These are phyloP conservation scores for Ceryle rudis DNA, from an alignment of 2,797 vertebrate genomes.

Conservation along the genomic window DNA sequence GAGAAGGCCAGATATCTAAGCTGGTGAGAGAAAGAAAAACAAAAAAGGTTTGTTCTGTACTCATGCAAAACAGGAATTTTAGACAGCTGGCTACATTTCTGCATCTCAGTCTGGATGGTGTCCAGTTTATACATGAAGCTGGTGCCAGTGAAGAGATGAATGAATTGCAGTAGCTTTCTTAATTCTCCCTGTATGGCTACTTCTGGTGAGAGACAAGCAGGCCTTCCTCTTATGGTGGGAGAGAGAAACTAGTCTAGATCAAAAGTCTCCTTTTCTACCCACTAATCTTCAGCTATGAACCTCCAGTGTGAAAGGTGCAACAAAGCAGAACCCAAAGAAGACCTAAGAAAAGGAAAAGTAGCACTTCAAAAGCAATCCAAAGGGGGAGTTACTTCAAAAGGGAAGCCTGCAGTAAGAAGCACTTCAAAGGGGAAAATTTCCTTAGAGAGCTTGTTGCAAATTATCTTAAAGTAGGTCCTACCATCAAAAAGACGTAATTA, in stretches of 20 bases:
- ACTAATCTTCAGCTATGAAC: constrained; percentile 15
- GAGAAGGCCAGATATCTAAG: background rate
- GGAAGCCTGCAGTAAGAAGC: constrained; percentile 46
- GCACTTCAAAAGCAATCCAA: constrained; percentile 60
- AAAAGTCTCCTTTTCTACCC: background rate
- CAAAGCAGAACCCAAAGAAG: constrained; percentile 16
- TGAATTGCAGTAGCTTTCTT: background rate
- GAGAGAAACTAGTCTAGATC: constrained; percentile 1
- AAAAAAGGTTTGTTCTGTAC: background rate
- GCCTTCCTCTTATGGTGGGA: background rate
- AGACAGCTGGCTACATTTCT: background rate
- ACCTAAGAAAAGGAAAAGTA: constrained; percentile 25
- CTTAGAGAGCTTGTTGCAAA: constrained; percentile 45
- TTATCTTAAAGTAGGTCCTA: constrained; percentile 41
- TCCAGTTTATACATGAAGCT: background rate
- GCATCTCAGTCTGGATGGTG: background rate
- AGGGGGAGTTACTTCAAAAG: constrained; percentile 64
- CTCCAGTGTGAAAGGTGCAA: constrained; percentile 12
- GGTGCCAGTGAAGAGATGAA: background rate
- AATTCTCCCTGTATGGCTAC: background rate
- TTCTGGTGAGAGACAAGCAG: background rate
- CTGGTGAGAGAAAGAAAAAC: background rate
- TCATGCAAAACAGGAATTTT: background rate
- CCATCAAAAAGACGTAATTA: constrained; percentile 64
- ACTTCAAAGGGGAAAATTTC: constrained; percentile 57